Percentiles rank a stretch among this genome's conserved stretches.
Conservation (phyloP, 2,113 vertebrate species). For the Lichenostomus cassidix region DNA sequence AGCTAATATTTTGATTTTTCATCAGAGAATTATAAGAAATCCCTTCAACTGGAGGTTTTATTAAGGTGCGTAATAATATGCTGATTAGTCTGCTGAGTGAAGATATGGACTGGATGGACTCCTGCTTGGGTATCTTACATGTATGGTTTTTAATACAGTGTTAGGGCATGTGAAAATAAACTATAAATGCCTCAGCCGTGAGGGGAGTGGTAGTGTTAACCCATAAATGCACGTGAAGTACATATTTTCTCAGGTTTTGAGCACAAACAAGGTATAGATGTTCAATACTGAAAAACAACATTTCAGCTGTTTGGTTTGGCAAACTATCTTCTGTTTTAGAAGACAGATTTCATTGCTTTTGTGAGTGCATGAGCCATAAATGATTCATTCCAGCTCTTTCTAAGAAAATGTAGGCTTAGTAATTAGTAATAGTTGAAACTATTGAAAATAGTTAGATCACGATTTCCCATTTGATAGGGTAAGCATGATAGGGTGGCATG, state of each 20-base stretch:
- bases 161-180: background rate
- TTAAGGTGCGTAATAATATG: background rate
- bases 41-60: background rate
- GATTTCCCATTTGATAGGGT: background rate
- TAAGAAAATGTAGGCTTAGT: background rate
- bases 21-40: background rate
- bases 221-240: background rate
- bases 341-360: background rate
- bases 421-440: no score
- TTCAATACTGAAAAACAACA: fast-evolving
- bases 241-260: background rate
- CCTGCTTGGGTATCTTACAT: background rate
- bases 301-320: background rate
- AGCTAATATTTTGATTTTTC: background rate
- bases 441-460: background rate
- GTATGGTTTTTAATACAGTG: background rate
- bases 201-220: background rate
- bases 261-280: fast-evolving
- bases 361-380: background rate
- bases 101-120: fast-evolving
- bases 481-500: background rate
- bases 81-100: background rate
- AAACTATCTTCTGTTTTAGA: background rate
- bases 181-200: fast-evolving
- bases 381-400: background rate